phyloP scores from a whole-genome alignment of 2,888 invertebrate species.

The Mesorhabditis sp. region DNA sequence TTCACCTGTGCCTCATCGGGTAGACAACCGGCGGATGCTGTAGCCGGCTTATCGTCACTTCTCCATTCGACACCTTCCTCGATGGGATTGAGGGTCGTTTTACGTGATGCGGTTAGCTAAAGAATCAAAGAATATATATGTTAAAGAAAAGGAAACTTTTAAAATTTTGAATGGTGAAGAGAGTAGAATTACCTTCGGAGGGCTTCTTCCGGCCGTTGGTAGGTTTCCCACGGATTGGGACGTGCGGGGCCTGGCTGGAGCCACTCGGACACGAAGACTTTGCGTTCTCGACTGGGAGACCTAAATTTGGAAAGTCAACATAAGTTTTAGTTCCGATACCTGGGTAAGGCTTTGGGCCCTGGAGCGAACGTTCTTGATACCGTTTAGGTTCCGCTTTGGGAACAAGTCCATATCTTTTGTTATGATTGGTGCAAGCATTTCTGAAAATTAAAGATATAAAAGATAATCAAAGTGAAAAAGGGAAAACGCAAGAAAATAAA shows the following conservation, averaged over 20 bases:
- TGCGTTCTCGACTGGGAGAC: not conserved
- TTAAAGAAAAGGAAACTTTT: too few relatives aligned
- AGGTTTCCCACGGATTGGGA: conserved; percentile 38
- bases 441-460: not conserved
- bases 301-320: conserved; percentile 6
- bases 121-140: too few relatives aligned
- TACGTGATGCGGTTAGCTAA: conserved; percentile 17
- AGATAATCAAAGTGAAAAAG: too few relatives aligned
- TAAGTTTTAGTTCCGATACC: conserved; percentile 27
- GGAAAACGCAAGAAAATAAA: too few relatives aligned
- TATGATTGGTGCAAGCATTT: conserved; percentile 48
- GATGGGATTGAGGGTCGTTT: conserved; percentile 38
- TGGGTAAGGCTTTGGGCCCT: conserved; percentile 47
- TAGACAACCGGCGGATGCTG: conserved; percentile 8
- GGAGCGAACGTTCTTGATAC: conserved; percentile 45
- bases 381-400: conserved; percentile 29
- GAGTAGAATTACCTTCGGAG: conserved; percentile 7
- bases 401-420: conserved; percentile 51
- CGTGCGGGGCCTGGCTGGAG: conserved; percentile 28
- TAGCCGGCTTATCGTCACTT: not conserved
- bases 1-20: too few relatives aligned
- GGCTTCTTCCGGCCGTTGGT: conserved; percentile 11
- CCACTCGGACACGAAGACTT: conserved; percentile 19
- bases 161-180: too few relatives aligned
- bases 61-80: conserved; percentile 45